phyloP scores from a whole-genome alignment of 2,888 invertebrate genomes.

The Serrognathus titanus region DNA sequence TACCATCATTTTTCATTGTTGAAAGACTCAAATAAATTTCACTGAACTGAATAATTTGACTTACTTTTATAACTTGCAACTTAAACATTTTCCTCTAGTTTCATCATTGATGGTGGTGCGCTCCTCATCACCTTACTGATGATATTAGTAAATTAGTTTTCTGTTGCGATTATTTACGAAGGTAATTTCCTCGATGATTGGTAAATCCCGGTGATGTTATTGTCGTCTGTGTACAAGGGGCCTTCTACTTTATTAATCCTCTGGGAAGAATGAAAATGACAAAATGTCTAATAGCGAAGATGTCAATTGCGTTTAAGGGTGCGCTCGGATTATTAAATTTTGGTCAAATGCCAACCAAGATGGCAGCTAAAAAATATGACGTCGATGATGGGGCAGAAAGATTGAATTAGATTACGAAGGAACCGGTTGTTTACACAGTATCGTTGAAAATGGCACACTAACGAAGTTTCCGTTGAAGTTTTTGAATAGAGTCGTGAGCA shows the following conservation, averaged over 20 bases:
- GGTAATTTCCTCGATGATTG: background rate
- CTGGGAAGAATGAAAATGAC: background rate
- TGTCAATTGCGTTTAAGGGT: slow-evolving; percentile 15
- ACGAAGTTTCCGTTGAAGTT: slow-evolving; percentile 7
- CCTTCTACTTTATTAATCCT: background rate
- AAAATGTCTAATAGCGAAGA: slow-evolving; percentile 6
- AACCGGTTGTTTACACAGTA: slow-evolving; percentile 22
- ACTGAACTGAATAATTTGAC: too few relatives aligned
- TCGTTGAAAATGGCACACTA: slow-evolving; percentile 6
- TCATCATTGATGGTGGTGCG: too few relatives aligned
- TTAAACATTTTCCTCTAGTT: too few relatives aligned
- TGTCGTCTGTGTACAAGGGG: background rate
- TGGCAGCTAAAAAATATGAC: slow-evolving; percentile 19
- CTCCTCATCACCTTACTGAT: too few relatives aligned
- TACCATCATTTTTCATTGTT: too few relatives aligned
- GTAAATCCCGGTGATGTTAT: background rate
- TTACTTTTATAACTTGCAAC: too few relatives aligned
- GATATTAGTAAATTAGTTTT: too few relatives aligned
- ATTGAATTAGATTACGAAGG: slow-evolving; percentile 26
- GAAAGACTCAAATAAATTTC: too few relatives aligned
- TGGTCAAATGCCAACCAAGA: slow-evolving; percentile 16
- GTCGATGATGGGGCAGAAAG: slow-evolving; percentile 20
- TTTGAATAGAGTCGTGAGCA: slow-evolving; percentile 15
- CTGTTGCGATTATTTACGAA: too few relatives aligned
- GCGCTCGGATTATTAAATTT: slow-evolving; percentile 15